Conservation (phyloP, 2,113 vertebrate species). For the Acinonyx jubatus region DNA sequence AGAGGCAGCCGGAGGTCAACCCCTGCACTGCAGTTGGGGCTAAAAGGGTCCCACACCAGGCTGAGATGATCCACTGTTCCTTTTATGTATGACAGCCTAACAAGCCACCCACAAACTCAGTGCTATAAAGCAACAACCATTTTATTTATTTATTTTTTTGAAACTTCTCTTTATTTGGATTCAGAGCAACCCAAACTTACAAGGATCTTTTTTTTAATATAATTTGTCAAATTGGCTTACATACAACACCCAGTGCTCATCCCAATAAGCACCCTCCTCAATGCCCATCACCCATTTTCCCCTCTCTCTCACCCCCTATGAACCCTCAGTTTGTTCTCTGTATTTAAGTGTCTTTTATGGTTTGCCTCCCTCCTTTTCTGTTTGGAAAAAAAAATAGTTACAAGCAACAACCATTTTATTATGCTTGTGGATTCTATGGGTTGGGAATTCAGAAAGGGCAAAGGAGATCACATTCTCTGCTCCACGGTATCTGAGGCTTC, state of each 20-base stretch:
- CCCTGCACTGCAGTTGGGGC: fast-evolving
- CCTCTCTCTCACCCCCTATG: too few relatives aligned
- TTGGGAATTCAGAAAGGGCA: not conserved
- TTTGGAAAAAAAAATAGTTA: too few relatives aligned
- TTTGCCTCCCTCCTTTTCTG: too few relatives aligned
- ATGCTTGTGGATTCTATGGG: not conserved
- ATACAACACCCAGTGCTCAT: too few relatives aligned
- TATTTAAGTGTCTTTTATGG: too few relatives aligned
- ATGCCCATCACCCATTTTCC: too few relatives aligned
- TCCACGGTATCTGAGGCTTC: not conserved
- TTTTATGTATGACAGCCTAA: not conserved
- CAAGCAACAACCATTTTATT: not conserved
- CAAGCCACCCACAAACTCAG: not conserved
- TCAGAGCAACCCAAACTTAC: too few relatives aligned
- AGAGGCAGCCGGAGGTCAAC: not conserved
- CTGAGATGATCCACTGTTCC: not conserved
- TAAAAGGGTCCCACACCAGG: not conserved
- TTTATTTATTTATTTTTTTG: not conserved
- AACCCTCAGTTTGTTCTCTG: too few relatives aligned
- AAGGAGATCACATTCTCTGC: not conserved
- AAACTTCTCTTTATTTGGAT: too few relatives aligned
- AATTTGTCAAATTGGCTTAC: too few relatives aligned
- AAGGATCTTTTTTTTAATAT: too few relatives aligned
- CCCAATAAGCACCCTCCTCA: too few relatives aligned
- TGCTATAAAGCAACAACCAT: not conserved